These are phyloP conservation scores for Marcusenius ussheri DNA, from an alignment of 2,113 vertebrate genomes.

Conservation along the genomic window DNA sequence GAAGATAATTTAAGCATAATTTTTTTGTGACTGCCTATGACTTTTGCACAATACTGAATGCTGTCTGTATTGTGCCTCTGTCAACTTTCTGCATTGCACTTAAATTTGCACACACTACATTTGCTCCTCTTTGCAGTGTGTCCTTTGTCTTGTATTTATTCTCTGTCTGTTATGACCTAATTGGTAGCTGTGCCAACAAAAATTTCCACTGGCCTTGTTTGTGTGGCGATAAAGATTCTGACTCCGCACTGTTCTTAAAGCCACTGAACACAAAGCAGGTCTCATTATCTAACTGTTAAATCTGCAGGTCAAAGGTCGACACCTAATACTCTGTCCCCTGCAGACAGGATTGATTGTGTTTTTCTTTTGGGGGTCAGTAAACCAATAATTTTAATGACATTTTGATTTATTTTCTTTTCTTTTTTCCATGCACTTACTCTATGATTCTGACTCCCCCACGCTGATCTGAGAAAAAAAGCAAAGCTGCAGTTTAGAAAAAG, in stretches of 20 bases:
- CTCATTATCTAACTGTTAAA: not conserved
- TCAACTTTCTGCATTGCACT: not conserved
- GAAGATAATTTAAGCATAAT: not conserved
- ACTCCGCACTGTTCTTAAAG: not conserved
- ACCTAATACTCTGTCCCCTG: not conserved
- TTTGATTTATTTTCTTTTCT: not conserved
- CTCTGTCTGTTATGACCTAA: not conserved
- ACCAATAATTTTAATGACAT: not conserved
- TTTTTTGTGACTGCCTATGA: not conserved
- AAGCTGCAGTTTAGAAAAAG: constrained; percentile 14
- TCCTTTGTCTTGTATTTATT: not conserved
- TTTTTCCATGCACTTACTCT: not conserved
- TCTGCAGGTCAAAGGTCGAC: not conserved
- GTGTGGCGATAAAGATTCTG: not conserved
- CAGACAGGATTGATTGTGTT: not conserved
- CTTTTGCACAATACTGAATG: not conserved
- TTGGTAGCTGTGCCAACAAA: not conserved
- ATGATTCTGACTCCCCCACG: not conserved
- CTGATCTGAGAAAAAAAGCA: constrained; percentile 21
- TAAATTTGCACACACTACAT: not conserved
- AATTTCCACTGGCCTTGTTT: not conserved
- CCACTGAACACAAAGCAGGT: not conserved
- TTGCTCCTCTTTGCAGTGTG: not conserved
- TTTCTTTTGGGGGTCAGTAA: not conserved
- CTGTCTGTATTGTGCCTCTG: not conserved